Conservation (phyloP, 37 sponge, comb jelly and placozoan genomes). For the Petrosia ficiformis region DNA sequence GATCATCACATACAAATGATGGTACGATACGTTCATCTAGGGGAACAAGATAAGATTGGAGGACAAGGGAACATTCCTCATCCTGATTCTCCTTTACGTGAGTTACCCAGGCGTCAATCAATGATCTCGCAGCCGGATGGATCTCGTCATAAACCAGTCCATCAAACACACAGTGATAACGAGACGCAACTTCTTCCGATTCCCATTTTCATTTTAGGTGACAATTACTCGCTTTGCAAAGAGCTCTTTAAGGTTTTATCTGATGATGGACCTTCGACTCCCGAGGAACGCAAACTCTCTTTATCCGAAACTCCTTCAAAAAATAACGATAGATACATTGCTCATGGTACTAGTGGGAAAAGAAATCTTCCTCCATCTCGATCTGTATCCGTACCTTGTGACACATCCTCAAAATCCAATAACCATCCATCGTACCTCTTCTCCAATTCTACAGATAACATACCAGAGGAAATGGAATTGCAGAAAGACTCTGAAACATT, state of each 20-base stretch:
- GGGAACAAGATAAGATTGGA: neutral
- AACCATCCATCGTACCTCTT: neutral
- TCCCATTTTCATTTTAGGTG: conserved; percentile 47
- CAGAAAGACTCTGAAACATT: neutral
- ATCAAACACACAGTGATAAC: neutral
- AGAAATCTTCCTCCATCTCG: neutral
- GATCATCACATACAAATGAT: conserved; percentile 25
- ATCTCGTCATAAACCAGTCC: neutral
- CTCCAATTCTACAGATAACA: neutral
- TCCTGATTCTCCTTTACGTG: neutral
- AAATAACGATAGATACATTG: neutral
- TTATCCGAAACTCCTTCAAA: neutral
- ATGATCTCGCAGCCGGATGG: neutral
- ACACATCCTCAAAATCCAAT: neutral
- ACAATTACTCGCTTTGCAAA: conserved; percentile 15
- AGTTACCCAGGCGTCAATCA: conserved; percentile 1
- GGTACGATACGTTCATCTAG: conserved; percentile 42
- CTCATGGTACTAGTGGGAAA: neutral
- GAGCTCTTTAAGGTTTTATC: conserved; percentile 24
- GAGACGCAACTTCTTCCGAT: conserved; percentile 12
- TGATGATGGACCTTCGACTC: conserved; percentile 6
- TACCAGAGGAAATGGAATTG: no score
- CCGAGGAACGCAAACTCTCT: neutral
- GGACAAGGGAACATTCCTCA: neutral
- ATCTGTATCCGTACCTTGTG: neutral